Evolutionary conservation across 2,888 invertebrate genomes (phyloP).

Genomic region (Agrypnus murinus): DNA sequence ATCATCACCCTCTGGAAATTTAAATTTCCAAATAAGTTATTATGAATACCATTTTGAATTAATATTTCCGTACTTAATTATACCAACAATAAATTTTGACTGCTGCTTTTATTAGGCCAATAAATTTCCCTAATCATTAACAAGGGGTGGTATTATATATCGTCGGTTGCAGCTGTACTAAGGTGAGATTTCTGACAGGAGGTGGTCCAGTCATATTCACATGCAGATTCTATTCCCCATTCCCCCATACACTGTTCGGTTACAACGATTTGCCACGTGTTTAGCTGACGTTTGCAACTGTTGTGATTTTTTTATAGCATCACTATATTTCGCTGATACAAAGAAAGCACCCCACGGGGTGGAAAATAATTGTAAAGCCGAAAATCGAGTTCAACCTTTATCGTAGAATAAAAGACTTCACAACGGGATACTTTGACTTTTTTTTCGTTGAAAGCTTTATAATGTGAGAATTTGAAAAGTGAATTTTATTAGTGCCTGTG

Average conservation of each 20-base stretch:
- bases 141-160: slow-evolving; percentile 27
- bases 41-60: too few species aligned
- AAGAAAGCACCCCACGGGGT: slow-evolving; percentile 24
- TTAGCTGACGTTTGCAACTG: slow-evolving; percentile 39
- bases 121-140: slow-evolving; percentile 28
- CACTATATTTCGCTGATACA: slow-evolving; percentile 19
- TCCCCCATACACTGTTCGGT: slow-evolving; percentile 14
- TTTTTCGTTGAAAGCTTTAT: background rate
- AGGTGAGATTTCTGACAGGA: slow-evolving; percentile 16
- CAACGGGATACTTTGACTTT: background rate
- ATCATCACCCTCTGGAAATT: too few species aligned
- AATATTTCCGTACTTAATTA: background rate
- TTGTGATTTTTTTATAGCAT: slow-evolving; percentile 33
- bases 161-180: slow-evolving; percentile 24
- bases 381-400: slow-evolving; percentile 13
- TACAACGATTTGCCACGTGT: slow-evolving; percentile 43
- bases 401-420: background rate
- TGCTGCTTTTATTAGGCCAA: slow-evolving; percentile 3
- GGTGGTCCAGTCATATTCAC: slow-evolving; percentile 26
- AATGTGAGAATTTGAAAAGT: background rate
- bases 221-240: slow-evolving; percentile 16
- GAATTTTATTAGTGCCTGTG: background rate
- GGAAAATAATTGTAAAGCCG: slow-evolving; percentile 28
- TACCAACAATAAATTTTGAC: slow-evolving; percentile 15
- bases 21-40: too few species aligned